These are phyloP conservation scores for Drosophila percnosoma DNA, from an alignment of 2,888 invertebrate genomes.

Conservation along the genomic window DNA sequence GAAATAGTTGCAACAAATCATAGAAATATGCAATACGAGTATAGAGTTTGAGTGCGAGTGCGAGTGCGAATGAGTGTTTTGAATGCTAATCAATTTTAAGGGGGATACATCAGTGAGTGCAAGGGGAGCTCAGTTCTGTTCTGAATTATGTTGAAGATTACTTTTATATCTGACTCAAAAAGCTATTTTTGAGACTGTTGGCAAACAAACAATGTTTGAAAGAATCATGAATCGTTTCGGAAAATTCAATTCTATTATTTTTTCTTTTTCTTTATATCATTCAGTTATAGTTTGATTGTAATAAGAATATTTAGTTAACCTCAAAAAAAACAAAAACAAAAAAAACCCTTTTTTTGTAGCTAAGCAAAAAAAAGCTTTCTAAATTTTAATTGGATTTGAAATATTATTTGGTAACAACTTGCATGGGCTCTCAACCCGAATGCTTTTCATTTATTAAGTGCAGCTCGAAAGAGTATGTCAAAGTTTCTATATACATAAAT, in stretches of 20 bases:
- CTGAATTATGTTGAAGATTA: background rate
- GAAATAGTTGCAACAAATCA: conserved; percentile 37
- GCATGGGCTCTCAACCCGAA: background rate
- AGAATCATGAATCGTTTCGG: background rate
- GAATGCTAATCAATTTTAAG: background rate
- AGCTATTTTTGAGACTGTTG: background rate
- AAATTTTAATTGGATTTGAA: background rate
- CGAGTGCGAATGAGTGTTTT: conserved; percentile 22
- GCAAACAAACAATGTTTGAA: background rate
- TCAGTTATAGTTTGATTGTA: background rate
- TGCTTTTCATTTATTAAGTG: background rate
- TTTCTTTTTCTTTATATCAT: background rate
- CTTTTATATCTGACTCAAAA: background rate
- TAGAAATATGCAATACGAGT: conserved; percentile 46
- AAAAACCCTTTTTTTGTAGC: too few relatives aligned
- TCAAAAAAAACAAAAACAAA: too few relatives aligned
- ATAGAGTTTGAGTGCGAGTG: conserved; percentile 18
- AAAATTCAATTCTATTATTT: background rate
- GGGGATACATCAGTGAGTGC: background rate
- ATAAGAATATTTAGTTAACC: too few relatives aligned
- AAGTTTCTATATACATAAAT: background rate
- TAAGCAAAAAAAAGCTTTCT: background rate
- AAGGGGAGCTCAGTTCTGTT: background rate
- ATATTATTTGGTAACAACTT: background rate
- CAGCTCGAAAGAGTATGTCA: background rate